Evolutionary conservation across 2,797 vertebrate genomes (phyloP).

Genomic region (Poeciliopsis turneri): DNA sequence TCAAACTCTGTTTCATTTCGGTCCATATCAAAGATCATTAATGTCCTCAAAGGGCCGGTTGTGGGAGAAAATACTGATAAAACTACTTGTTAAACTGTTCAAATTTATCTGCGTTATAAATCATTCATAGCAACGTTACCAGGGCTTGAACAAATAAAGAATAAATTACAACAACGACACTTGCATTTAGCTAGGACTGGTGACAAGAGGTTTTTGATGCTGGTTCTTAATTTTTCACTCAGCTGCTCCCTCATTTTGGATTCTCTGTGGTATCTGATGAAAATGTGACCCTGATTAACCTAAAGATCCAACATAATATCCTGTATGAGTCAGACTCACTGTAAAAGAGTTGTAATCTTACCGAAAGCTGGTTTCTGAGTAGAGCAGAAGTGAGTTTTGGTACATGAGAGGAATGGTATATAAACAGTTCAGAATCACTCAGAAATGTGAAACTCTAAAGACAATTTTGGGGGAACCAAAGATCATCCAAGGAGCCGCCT

Average conservation of each 20-base stretch:
- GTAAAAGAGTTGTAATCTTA: slow-evolving; percentile 9
- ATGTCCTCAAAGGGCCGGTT: too few species aligned
- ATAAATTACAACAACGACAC: slow-evolving; percentile 37
- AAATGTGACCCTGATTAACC: slow-evolving; percentile 41
- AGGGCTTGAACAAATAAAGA: slow-evolving; percentile 21
- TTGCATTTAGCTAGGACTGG: slow-evolving; percentile 40
- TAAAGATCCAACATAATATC: slow-evolving; percentile 26
- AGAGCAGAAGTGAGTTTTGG: slow-evolving; percentile 16
- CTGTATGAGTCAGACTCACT: slow-evolving; percentile 26
- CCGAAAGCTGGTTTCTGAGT: slow-evolving; percentile 18
- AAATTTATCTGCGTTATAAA: slow-evolving; percentile 2
- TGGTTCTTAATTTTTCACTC: slow-evolving; percentile 12
- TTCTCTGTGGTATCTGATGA: slow-evolving; percentile 32
- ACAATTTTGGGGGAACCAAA: background rate
- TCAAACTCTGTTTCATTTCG: too few species aligned
- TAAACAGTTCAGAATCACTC: background rate
- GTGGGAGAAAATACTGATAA: too few species aligned
- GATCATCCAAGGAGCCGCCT: background rate
- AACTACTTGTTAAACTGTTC: background rate
- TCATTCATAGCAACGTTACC: slow-evolving; percentile 20
- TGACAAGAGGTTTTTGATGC: slow-evolving; percentile 42
- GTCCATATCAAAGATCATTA: too few species aligned
- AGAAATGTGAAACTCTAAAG: background rate
- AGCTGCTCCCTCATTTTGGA: slow-evolving; percentile 26
- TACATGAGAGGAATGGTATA: slow-evolving; percentile 13